Base-by-base conservation (phyloP, 2,113 vertebrate genomes). In the Petrocephalus microphthalmus region DNA sequence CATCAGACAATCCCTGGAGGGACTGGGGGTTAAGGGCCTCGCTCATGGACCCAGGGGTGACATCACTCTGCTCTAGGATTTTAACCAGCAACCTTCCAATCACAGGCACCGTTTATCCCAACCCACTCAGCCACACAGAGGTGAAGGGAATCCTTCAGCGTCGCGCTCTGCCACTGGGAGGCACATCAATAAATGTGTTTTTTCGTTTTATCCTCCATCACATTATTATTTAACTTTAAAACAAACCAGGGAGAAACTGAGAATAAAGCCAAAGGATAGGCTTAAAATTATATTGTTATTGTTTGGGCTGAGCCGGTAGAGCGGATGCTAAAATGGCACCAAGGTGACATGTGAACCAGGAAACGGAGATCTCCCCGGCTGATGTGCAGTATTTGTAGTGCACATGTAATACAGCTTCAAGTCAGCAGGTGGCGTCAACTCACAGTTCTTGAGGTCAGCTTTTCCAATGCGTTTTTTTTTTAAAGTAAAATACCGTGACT, bases 361-460 rank as follows among this genome's bases (percentile, higher is more conserved):
- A 37, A 74, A 42, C 29, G 33, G 11, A 19, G 53, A 74, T 42
- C 5, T 74, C 71, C 67, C 4, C 25, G 15, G 37, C 71, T n/a
- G 71, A 37, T 5, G 33, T 42, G 2, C 33, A 7, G 13, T 78
- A 37, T 78, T 42, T 78, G 17, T 37, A 78, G 15, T 42, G 19
- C 71, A 37, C 17, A 15, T 57, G 82, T 83, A 84, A 52, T 84
- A 47, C 13, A 20, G 45, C 20, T 25, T 0, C 71, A 57, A 1
- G 51, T 87, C 93, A 91, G 90, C 92, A 94, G 94, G 91, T 10
- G 92, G 91, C 93, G 90, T 90, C 89, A 49, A 64, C 84, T 81
- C 53, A 25, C 85, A 17, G n/a, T 19, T 37, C 64, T n/a, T 49
- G 20, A 47, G 49, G 82, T 29, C 82, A 51, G 25, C 33, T 78